Conservation (phyloP, 30 jellyfish, hydroid and myxozoan genomes). For the Cassiopea andromeda region DNA sequence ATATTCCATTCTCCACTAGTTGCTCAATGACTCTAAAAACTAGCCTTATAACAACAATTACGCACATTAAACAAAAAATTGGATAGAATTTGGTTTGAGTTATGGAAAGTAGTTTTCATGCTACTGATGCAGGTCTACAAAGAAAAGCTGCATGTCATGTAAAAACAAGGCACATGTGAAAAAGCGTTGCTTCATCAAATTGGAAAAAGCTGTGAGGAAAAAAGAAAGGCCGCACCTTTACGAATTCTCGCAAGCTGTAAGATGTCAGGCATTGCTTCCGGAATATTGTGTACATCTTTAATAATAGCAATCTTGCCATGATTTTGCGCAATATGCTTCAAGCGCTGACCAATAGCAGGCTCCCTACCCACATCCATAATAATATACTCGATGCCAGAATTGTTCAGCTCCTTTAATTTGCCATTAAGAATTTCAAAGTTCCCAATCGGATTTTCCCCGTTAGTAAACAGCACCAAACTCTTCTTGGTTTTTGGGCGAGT, state of each 20-base stretch:
- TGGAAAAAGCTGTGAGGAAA: no score
- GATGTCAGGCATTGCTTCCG: conserved; percentile 53
- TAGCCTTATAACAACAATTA: no score
- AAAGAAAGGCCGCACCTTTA: not conserved
- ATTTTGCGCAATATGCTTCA: conserved; percentile 11
- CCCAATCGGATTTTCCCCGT: conserved; percentile 23
- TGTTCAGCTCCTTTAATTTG: conserved; percentile 7
- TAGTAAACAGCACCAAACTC: conserved; percentile 24
- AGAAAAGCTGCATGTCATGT: no score
- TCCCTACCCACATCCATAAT: conserved; percentile 47
- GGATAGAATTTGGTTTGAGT: no score
- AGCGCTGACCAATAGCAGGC: not conserved
- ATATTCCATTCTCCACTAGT: no score
- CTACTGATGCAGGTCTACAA: no score
- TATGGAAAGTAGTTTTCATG: no score
- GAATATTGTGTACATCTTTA: conserved; percentile 1
- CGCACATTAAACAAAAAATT: no score
- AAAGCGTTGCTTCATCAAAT: no score
- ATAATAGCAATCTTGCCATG: conserved; percentile 27
- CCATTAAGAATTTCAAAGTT: not conserved
- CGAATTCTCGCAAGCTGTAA: not conserved
- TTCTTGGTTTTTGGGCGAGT: conserved; percentile 33
- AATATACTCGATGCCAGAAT: conserved; percentile 17
- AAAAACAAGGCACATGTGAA: no score
- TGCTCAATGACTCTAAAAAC: no score